Conservation (phyloP, 2,888 invertebrate genomes). For the Meteorus colon region DNA sequence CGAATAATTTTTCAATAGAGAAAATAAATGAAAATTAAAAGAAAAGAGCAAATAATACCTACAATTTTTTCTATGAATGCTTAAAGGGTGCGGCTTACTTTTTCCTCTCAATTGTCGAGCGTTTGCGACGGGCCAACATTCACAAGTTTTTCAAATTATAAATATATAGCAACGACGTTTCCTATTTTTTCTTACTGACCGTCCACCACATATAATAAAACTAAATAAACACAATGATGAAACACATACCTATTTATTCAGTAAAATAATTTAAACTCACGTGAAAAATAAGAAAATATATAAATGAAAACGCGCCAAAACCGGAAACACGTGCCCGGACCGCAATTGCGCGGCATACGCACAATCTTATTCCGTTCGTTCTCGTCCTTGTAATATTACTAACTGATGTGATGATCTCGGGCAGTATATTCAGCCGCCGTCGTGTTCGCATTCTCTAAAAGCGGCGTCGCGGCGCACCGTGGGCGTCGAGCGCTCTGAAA, state of each 20-base stretch:
- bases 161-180: not conserved
- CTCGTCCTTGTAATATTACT: constrained; percentile 23
- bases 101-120: constrained; percentile 44
- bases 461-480: constrained; percentile 47
- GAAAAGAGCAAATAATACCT: not conserved
- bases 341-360: constrained; percentile 58
- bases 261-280: not conserved
- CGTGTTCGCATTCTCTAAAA: not conserved
- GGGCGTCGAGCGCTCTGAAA: constrained; percentile 47
- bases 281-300: constrained; percentile 7
- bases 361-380: constrained; percentile 46
- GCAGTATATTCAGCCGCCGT: constrained; percentile 22
- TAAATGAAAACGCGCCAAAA: constrained; percentile 37
- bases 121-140: constrained; percentile 48
- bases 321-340: constrained; percentile 57
- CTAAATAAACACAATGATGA: not conserved
- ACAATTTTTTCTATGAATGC: not conserved
- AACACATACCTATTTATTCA: not conserved
- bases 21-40: not conserved
- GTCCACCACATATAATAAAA: not conserved
- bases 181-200: not conserved
- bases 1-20: not conserved
- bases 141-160: constrained; percentile 34
- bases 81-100: constrained; percentile 45
- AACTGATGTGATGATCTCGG: constrained; percentile 16